Base-by-base conservation (phyloP, 64 coral and sea anemone species). In the Dendrophyllia cribrosa region DNA sequence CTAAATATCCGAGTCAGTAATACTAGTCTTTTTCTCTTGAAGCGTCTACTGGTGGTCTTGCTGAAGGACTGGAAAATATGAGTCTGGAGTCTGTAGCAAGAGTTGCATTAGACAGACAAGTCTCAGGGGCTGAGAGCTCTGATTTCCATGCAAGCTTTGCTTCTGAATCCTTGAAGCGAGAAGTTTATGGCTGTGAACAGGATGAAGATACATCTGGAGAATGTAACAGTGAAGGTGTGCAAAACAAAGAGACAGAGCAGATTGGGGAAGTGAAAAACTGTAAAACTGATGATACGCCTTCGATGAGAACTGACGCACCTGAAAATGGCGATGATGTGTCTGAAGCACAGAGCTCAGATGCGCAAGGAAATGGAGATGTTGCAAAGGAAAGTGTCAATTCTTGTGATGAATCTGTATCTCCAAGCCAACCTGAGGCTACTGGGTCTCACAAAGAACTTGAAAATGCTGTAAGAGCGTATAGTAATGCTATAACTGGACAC, bases 181-280 rank as follows among this genome's bases (percentile, higher is more conserved):
- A 84, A 15, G 80, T 84, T 49, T 84, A 84, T 68, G 80, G 80
- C 61, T 84, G 80, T 68, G 80, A 84, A 66, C 16, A 84, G 9
- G 80, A 68, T 9, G 62, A 84, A 3, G 19, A 16, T n/a, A 43
- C 50, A 23, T 45, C 20, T 8, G 34, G 20, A 22, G 80, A 84
- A 9, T 46, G 62, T 20, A 66, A 19, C 12, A 22, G 60, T 14
- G 63, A 51, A 5, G 61, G 46, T 9, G 3, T 22, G 9, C 43
- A 49, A 51, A 66, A 7, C 5, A 22, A 22, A 50, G 61, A 66
- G n/a, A 13, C 3, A 1, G 20, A 51, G 44, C 45, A 67, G n/a
- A 51, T 14, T 68, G 8, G 1, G 21, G 61, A 24, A 51, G 43
- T 13, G 20, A 22, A 43, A 1, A 51, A 47, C 9, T 72, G 15